Conservation (phyloP, 2,113 vertebrate species). For the Gymnobelideus leadbeateri region DNA sequence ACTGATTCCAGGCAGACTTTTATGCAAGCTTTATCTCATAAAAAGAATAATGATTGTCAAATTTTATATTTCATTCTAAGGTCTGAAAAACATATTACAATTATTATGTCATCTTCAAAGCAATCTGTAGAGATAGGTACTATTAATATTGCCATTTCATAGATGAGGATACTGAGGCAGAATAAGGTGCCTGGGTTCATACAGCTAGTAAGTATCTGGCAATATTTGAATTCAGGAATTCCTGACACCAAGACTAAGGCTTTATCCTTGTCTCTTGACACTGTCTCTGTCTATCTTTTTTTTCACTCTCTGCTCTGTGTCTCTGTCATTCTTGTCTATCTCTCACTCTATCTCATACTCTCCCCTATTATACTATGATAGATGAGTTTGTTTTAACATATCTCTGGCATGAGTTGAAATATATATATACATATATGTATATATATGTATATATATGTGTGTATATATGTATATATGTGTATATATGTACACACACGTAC, state of each 20-base stretch:
- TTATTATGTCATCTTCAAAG: not conserved
- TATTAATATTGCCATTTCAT: not conserved
- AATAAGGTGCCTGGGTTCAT: not conserved
- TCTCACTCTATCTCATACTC: not conserved
- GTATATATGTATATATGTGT: not conserved
- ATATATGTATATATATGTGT: too few species aligned
- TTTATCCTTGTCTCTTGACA: not conserved
- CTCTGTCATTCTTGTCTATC: too few species aligned
- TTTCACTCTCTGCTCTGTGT: too few species aligned
- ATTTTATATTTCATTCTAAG: not conserved
- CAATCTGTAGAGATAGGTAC: not conserved
- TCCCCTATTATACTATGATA: not conserved
- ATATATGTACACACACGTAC: too few species aligned
- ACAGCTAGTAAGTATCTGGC: not conserved
- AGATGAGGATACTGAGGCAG: not conserved
- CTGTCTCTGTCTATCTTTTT: not conserved
- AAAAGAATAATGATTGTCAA: not conserved
- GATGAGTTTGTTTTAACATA: not conserved
- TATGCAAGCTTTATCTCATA: not conserved
- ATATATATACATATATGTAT: not conserved
- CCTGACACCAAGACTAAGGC: not conserved
- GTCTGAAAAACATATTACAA: not conserved
- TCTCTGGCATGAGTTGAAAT: not conserved
- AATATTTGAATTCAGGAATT: not conserved
- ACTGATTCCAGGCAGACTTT: not conserved